Evolutionary conservation across 2,888 invertebrate genomes (phyloP).

Genomic region (Arge pagana): DNA sequence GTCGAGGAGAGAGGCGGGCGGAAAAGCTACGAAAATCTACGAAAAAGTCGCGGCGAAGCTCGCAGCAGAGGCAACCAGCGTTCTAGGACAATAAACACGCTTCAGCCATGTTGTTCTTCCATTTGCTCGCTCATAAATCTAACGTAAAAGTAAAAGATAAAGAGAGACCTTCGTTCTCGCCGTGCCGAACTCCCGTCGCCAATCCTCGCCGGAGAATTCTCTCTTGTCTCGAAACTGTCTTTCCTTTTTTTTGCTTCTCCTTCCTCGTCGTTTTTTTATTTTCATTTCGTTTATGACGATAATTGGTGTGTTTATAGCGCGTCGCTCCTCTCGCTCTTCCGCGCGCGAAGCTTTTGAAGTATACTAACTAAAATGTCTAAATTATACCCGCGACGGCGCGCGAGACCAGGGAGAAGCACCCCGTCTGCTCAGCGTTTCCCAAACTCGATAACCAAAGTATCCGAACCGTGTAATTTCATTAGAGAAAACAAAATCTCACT

Average conservation of each 20-base stretch:
- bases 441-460: too few species aligned
- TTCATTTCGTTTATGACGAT: slow-evolving; percentile 47
- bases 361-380: too few species aligned
- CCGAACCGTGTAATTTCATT: too few species aligned
- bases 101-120: slow-evolving; percentile 48
- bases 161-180: slow-evolving; percentile 24
- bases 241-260: slow-evolving; percentile 32
- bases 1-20: too few species aligned
- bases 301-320: slow-evolving; percentile 48
- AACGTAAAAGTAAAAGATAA: slow-evolving; percentile 46
- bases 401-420: not conserved
- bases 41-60: too few species aligned
- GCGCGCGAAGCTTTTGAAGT: too few species aligned
- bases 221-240: slow-evolving; percentile 14
- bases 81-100: slow-evolving; percentile 51
- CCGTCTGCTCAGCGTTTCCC: not conserved
- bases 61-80: too few species aligned
- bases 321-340: too few species aligned
- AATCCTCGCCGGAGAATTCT: slow-evolving; percentile 24
- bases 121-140: slow-evolving; percentile 55
- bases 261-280: slow-evolving; percentile 23
- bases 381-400: slow-evolving; percentile 2
- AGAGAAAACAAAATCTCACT: too few species aligned
- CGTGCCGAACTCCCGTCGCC: not conserved
- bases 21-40: too few species aligned